Conservation (phyloP, 1,140 invertebrate species). For the Sesamia nonagrioides region DNA sequence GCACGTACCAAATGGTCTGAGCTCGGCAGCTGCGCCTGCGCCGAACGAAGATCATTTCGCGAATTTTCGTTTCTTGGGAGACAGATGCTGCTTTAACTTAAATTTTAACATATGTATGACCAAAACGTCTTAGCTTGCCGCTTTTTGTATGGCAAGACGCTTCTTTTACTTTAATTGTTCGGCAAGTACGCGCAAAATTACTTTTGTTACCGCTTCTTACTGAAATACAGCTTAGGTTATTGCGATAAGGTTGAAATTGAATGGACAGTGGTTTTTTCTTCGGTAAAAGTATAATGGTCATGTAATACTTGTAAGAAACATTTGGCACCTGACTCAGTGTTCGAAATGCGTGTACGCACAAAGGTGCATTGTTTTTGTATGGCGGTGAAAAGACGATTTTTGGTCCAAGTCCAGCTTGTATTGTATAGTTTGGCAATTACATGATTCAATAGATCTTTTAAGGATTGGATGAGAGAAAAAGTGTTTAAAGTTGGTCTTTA, state of each 20-base stretch:
- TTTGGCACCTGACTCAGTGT: slow-evolving; percentile 43
- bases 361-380: slow-evolving; percentile 41
- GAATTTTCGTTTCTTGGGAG: slow-evolving; percentile 70
- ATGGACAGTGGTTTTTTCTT: not conserved
- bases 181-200: slow-evolving; percentile 15
- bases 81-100: slow-evolving; percentile 63
- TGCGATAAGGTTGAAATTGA: not conserved
- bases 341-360: slow-evolving; percentile 27
- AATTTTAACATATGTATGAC: slow-evolving; percentile 41
- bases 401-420: slow-evolving; percentile 6
- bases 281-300: not conserved
- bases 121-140: slow-evolving; percentile 49
- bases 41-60: slow-evolving; percentile 66
- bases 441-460: slow-evolving; percentile 31
- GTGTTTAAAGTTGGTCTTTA: not conserved
- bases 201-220: not conserved
- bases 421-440: slow-evolving; percentile 45
- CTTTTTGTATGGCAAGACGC: slow-evolving; percentile 19
- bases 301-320: slow-evolving; percentile 38
- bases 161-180: slow-evolving; percentile 26
- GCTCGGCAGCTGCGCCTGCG: slow-evolving; percentile 65
- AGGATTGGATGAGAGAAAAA: not conserved
- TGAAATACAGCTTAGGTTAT: not conserved
- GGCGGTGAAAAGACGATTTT: slow-evolving; percentile 41
- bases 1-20: slow-evolving; percentile 81